Base-by-base conservation (phyloP, 2,888 invertebrate species). In the Catonia carolina region DNA sequence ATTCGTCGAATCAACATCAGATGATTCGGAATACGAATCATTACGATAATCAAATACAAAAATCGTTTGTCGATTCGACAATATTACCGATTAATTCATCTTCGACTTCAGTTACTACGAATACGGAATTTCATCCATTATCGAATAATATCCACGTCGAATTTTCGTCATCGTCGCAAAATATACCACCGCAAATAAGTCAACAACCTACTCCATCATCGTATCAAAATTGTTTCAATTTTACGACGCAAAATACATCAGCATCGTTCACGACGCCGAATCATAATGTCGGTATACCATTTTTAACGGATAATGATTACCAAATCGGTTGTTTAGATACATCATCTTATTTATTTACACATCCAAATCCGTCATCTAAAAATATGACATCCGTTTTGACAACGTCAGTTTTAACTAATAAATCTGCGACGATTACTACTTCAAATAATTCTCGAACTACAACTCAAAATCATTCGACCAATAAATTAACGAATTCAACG, bases 211-310 rank as follows among this genome's bases (percentile, higher is more conserved):
- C 27, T 6, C 27, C 27, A 8, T n/a, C n/a, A n/a, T 31, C 56
- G 23, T 59, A 60, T 51, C 61, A 57, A 39, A 59, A 59, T 51
- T 56, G 57, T 35, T 58, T 62, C 27, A 60, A 58, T 31, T 58
- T 58, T n/a, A 31, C 58, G 1, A 20, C 47, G 2, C 53, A 53
- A 27, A 56, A 56, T 15, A 50, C 42, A 4, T 51, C 50, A 17
- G 20, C 55, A 31, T 50, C 50, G 2, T 27, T 27, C 2, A 18
- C 47, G 2, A 22, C 22, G 23, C 17, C 27, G 5, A 27, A 8
- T 27, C 27, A 27, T 8, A 27, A 8, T 27, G 27, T 27, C 8
- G 27, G 27, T 27, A 8, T 42, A 22, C 22, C 56, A 2, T 56
- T 51, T 23, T 23, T 18, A n/a, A 8, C 42, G 4, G 51, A 56